phyloP scores from a whole-genome alignment of 2,797 vertebrate genomes.

The Hypotaenidia philippensis region DNA sequence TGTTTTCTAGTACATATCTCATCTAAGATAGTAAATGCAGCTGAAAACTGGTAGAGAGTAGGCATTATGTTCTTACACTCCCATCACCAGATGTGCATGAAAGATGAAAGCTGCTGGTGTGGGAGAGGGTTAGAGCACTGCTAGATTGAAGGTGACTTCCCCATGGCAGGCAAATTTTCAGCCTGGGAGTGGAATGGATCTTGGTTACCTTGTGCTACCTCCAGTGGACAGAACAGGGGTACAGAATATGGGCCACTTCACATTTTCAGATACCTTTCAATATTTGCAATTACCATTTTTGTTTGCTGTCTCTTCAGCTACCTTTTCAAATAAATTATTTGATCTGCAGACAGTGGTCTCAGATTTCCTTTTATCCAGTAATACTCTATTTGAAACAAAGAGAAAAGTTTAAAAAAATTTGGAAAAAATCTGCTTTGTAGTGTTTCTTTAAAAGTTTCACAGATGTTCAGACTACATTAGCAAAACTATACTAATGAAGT shows the following conservation, averaged over 20 bases:
- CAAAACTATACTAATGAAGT: not conserved
- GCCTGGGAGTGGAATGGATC: not conserved
- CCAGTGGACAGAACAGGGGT: not conserved
- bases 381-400: not conserved
- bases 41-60: not conserved
- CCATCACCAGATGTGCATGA: not conserved
- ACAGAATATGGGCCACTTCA: not conserved
- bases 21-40: not conserved
- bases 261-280: not conserved
- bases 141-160: not conserved
- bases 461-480: not conserved
- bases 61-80: accelerated
- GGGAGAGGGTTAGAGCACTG: accelerated
- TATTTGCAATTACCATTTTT: not conserved
- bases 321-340: not conserved
- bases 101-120: not conserved
- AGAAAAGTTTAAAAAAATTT: not conserved
- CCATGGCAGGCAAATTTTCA: not conserved
- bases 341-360: not conserved
- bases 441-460: not conserved
- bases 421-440: not conserved
- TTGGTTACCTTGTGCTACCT: not conserved
- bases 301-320: not conserved
- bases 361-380: not conserved
- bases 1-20: not conserved